Conservation (phyloP, 1,140 invertebrate genomes). For the Lordiphosa mommai region DNA sequence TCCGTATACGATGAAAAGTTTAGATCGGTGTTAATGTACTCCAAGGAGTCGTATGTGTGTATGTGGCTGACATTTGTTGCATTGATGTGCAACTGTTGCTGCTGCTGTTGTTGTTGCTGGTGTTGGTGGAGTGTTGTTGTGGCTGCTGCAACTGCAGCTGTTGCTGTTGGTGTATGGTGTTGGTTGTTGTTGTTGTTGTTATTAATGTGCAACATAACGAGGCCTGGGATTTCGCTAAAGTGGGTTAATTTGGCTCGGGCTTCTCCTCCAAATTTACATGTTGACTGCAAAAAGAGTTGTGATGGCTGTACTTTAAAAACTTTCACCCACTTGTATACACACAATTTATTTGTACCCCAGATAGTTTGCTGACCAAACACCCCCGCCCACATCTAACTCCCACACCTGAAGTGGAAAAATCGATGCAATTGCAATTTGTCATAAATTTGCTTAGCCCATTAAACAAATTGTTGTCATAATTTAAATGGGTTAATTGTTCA, state of each 20-base stretch:
- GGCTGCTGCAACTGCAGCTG: slow-evolving; percentile 6
- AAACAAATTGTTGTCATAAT: background rate
- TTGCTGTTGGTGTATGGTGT: slow-evolving; percentile 14
- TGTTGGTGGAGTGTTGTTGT: slow-evolving; percentile 16
- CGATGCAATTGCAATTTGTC: slow-evolving; percentile 12
- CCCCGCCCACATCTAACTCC: background rate
- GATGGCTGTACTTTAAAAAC: slow-evolving; percentile 1
- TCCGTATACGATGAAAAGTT: slow-evolving; percentile 84
- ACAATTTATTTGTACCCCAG: slow-evolving; percentile 1
- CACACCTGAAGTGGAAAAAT: slow-evolving; percentile 10
- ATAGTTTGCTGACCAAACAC: background rate
- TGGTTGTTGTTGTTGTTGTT: background rate
- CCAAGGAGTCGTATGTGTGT: background rate
- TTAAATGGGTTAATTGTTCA: slow-evolving; percentile 21
- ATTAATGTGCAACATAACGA: slow-evolving; percentile 22
- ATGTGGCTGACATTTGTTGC: slow-evolving; percentile 35
- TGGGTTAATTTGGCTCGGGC: background rate
- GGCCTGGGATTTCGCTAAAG: background rate
- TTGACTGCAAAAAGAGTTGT: slow-evolving; percentile 1
- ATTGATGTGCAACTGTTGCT: slow-evolving; percentile 12
- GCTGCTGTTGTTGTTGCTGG: background rate
- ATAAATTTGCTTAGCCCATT: slow-evolving; percentile 3
- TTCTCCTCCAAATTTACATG: background rate
- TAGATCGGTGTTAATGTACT: slow-evolving; percentile 81
- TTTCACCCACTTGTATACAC: slow-evolving; percentile 4